Conservation (phyloP, 2,797 vertebrate species). For the Smutsia temminckii region DNA sequence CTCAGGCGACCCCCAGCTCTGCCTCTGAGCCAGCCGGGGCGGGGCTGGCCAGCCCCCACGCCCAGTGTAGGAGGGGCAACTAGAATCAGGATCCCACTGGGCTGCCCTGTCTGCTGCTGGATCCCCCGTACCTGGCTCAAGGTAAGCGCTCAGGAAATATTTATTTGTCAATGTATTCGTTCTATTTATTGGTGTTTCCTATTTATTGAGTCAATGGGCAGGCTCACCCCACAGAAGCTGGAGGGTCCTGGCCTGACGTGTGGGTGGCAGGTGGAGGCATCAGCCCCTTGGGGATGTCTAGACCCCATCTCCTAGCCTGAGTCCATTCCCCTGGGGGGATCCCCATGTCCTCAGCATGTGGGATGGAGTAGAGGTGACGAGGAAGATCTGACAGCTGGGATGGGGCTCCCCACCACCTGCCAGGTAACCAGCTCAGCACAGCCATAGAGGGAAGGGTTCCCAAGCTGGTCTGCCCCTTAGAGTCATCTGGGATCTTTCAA, state of each 20-base stretch:
- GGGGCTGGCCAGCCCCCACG: neutral
- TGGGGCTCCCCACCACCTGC: rapidly evolving
- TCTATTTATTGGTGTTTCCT: no score
- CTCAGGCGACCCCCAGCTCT: neutral
- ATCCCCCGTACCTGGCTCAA: no score
- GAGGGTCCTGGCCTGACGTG: neutral
- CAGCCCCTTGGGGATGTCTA: neutral
- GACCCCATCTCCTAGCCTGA: neutral
- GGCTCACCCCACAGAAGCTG: neutral
- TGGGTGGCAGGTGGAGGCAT: neutral
- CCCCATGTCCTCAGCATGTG: neutral
- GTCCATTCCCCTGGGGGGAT: rapidly evolving
- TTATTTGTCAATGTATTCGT: no score
- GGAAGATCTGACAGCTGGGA: neutral
- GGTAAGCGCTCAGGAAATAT: neutral
- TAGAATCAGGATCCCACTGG: neutral
- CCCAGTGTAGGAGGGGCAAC: neutral
- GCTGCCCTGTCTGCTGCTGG: neutral
- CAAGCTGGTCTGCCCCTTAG: neutral
- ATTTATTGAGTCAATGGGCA: no score
- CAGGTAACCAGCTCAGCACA: neutral
- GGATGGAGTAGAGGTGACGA: neutral
- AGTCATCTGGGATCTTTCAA: neutral
- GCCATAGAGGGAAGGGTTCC: rapidly evolving
- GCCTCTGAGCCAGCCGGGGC: neutral